phyloP scores from a whole-genome alignment of 2,888 invertebrate species.

The Atherix ibis region DNA sequence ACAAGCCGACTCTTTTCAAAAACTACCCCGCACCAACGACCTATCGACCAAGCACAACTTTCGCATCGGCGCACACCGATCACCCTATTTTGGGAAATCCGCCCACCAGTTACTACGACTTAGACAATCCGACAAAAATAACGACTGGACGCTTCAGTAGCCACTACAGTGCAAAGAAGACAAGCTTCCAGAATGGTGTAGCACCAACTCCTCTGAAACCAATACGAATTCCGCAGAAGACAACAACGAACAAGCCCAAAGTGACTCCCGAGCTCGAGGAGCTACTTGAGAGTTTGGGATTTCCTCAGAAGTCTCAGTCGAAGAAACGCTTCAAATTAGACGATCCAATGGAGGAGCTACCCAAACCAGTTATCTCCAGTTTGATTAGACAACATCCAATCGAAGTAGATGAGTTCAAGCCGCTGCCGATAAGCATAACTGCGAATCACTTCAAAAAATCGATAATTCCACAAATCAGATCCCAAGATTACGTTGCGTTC shows the following conservation, averaged over 20 bases:
- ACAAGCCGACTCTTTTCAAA: conserved; percentile 30
- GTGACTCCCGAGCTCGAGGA: conserved; percentile 25
- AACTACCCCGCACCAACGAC: conserved; percentile 14
- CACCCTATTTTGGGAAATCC: not conserved
- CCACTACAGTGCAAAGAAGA: conserved; percentile 32
- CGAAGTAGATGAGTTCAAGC: conserved; percentile 7
- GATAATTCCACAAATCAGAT: conserved; percentile 21
- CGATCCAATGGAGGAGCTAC: conserved; percentile 23
- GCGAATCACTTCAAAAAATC: conserved; percentile 21
- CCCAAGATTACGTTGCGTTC: conserved; percentile 29
- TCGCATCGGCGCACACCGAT: no score
- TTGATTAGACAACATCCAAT: conserved; percentile 12
- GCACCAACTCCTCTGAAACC: not conserved
- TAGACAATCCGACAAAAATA: conserved; percentile 6
- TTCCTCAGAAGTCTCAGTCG: conserved; percentile 16
- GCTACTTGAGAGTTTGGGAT: conserved; percentile 33
- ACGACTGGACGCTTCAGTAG: conserved; percentile 24
- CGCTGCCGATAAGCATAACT: conserved; percentile 13
- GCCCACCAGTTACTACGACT: not conserved
- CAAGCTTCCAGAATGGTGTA: conserved; percentile 3
- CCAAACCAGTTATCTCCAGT: conserved; percentile 20
- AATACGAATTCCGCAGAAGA: conserved; percentile 5
- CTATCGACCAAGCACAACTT: conserved; percentile 13
- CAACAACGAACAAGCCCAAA: conserved; percentile 15
- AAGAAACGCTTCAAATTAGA: conserved; percentile 20